Base-by-base conservation (phyloP, 2,113 vertebrate genomes). In the Ahaetulla prasina region DNA sequence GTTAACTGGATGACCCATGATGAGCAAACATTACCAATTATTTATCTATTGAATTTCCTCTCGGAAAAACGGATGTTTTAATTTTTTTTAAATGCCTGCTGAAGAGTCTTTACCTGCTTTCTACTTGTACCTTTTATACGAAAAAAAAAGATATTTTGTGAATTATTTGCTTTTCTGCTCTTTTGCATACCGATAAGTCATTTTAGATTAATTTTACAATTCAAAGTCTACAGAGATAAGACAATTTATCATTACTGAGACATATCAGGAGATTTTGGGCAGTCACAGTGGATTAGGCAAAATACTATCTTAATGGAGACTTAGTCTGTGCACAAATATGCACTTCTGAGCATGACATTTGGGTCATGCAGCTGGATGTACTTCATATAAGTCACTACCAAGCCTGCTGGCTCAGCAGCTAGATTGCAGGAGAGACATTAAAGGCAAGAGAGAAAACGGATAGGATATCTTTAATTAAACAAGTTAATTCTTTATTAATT, bases 151-250 rank as follows among this genome's bases (percentile, higher is more conserved):
- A 25, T n/a, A 25, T 35, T 52, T 50, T 89, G 16, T 35, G 68
- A 91, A 23, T 74, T 49, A 47, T 85, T 86, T 89, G 43, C 27
- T 18, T 30, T 47, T 54, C 57, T 86, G 12, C 20, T 87, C 35
- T 92, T 89, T 89, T 89, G 55, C 87, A 86, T 47, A 89, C 52
- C 50, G 39, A 91, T 86, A 89, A 89, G 63, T 43, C n/a, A 91
- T 85, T 60, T 89, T 86, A 91, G 55, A 50, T 91, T 93, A 89
- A 89, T 86, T 85, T 89, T 88, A 91, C 20, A 91, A 89, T 20
- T 43, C 55, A 91, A 91, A 55, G 49, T 86, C 87, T 89, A n/a
- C n/a, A 85, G 85, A 89, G 68, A 50, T 80, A 89, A 85, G 47
- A 20, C 4, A 63, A 49, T 93, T 93, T 20, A 27, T 89, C 89